These are phyloP conservation scores for Oxyscelio sp. DNA, from an alignment of 2,888 invertebrate genomes.

Conservation along the genomic window DNA sequence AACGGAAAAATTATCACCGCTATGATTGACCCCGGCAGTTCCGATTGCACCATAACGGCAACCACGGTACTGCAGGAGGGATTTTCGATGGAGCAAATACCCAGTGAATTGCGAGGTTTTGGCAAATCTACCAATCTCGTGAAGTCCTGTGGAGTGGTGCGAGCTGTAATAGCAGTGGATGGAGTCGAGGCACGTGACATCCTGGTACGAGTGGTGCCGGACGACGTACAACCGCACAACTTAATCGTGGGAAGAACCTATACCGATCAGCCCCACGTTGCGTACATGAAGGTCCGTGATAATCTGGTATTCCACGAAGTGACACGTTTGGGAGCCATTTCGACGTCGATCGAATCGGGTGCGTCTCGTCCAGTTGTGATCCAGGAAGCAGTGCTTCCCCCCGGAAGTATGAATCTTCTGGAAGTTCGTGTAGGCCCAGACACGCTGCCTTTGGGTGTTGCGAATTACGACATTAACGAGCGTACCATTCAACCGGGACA, in stretches of 20 bases:
- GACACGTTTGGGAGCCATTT: too few species aligned
- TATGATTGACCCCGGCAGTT: too few species aligned
- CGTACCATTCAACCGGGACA: background rate
- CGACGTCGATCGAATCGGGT: too few species aligned
- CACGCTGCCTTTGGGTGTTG: background rate
- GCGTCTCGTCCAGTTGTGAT: background rate
- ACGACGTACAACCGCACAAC: conserved; percentile 69
- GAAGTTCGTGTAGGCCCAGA: background rate
- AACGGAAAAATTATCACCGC: too few species aligned
- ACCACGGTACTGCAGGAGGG: background rate
- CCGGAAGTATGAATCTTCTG: background rate
- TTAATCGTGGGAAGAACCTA: conserved; percentile 74
- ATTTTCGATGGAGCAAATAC: background rate
- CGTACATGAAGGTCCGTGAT: conserved; percentile 29
- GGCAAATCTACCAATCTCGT: background rate
- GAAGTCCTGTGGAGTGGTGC: background rate
- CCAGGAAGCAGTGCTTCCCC: background rate
- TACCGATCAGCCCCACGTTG: conserved; percentile 66
- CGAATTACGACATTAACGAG: background rate
- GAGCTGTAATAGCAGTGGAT: background rate
- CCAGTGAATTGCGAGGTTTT: conserved; percentile 5
- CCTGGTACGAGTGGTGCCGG: conserved; percentile 72
- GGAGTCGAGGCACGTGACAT: background rate
- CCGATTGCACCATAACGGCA: background rate
- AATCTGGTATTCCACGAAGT: background rate